Conservation (phyloP, 2,888 invertebrate species). For the Stenodera caucasica region DNA sequence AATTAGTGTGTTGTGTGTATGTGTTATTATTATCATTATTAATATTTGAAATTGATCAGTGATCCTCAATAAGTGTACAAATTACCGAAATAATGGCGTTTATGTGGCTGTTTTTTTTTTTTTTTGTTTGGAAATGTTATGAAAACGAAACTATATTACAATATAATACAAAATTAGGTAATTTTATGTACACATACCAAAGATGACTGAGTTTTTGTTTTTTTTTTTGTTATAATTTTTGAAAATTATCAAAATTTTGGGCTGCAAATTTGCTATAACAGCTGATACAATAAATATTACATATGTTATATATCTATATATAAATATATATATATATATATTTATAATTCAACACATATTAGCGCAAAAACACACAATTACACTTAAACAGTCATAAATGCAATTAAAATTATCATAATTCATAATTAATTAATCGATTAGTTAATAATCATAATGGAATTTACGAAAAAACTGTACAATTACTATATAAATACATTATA, state of each 20-base stretch:
- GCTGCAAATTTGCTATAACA: neutral
- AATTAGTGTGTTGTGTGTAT: neutral
- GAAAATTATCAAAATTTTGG: constrained; percentile 20
- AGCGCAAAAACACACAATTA: constrained; percentile 49
- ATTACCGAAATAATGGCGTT: constrained; percentile 38
- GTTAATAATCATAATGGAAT: constrained; percentile 43
- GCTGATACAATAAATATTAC: constrained; percentile 18
- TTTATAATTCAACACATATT: constrained; percentile 39
- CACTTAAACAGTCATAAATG: constrained; percentile 49
- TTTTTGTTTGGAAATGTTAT: constrained; percentile 48
- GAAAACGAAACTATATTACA: constrained; percentile 55
- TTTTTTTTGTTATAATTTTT: constrained; percentile 35
- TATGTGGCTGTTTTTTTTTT: constrained; percentile 38
- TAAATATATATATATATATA: constrained; percentile 14
- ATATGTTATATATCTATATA: constrained; percentile 25
- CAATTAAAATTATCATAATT: constrained; percentile 37
- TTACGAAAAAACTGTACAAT: constrained; percentile 50
- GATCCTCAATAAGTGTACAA: constrained; percentile 50
- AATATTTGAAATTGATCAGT: constrained; percentile 33
- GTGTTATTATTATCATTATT: neutral
- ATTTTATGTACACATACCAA: constrained; percentile 46
- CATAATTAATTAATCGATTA: constrained; percentile 32
- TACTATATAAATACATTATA: constrained; percentile 48
- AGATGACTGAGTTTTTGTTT: constrained; percentile 43
- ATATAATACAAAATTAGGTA: constrained; percentile 53